A percentile compares a stretch with the other conserved stretches of the same genome.
These are phyloP conservation scores for Ciconia stormi DNA, from an alignment of 2,113 vertebrate species.

Conservation along the genomic window DNA sequence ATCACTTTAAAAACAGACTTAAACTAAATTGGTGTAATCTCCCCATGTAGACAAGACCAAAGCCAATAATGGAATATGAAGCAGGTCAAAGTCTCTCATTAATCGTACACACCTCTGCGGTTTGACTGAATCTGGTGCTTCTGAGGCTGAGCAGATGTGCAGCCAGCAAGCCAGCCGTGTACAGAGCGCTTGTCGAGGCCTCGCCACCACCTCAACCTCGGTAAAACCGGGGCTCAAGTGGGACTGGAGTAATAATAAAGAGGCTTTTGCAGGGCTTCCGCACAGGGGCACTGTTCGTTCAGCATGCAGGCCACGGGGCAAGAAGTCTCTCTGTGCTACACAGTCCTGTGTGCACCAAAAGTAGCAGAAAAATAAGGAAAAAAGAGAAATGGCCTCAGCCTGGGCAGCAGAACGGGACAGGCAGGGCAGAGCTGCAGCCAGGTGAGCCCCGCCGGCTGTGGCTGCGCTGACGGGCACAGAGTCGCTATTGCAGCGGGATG, in stretches of 20 bases:
- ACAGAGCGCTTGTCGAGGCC: not conserved
- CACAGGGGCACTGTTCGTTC: not conserved
- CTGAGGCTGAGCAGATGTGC: not conserved
- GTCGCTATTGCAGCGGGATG: fast-evolving
- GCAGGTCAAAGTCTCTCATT: not conserved
- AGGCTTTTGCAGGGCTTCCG: not conserved
- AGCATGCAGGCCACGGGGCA: not conserved
- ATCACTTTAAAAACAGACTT: conserved; percentile 47
- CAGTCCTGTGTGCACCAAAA: not conserved
- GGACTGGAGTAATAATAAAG: not conserved
- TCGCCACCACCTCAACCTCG: not conserved
- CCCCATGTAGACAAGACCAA: conserved; percentile 4
- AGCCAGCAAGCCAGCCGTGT: not conserved
- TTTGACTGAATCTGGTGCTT: not conserved
- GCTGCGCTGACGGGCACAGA: fast-evolving
- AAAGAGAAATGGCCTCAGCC: not conserved
- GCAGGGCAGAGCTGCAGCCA: not conserved
- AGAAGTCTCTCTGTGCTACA: not conserved
- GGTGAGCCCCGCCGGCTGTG: fast-evolving
- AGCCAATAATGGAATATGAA: conserved; percentile 46
- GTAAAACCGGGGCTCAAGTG: not conserved
- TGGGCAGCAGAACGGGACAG: not conserved
- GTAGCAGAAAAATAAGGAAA: not conserved
- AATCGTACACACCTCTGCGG: not conserved
- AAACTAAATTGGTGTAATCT: conserved; percentile 17